A percentile compares a stretch with the other conserved stretches of the same genome.
Evolutionary conservation across 2,113 vertebrate genomes (phyloP).

Genomic region (Rhynchomys soricoides): DNA sequence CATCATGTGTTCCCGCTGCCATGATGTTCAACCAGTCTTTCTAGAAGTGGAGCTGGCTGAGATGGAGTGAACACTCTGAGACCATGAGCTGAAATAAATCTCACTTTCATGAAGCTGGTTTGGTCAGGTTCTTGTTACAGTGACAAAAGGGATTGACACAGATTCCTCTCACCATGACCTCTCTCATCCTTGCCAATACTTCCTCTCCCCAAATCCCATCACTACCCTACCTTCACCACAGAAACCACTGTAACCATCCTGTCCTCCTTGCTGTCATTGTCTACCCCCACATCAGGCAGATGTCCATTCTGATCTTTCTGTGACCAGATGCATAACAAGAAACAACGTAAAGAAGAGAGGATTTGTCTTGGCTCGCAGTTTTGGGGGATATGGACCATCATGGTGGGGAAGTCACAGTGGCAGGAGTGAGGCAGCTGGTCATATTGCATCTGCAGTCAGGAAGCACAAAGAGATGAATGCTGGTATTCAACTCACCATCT

Average conservation of each 20-base stretch:
- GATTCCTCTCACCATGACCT: too few species aligned
- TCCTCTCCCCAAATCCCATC: background rate
- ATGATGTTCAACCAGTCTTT: background rate
- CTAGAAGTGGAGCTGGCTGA: background rate
- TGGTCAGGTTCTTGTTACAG: background rate
- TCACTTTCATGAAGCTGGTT: background rate
- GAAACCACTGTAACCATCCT: background rate
- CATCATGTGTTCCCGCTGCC: too few species aligned
- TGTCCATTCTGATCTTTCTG: background rate
- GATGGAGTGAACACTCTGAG: background rate
- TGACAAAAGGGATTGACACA: background rate
- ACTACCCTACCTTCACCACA: too few species aligned
- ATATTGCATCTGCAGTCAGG: background rate
- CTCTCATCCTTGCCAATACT: background rate
- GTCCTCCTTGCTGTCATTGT: too few species aligned
- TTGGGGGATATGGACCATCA: background rate
- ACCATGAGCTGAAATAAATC: background rate
- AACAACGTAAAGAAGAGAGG: background rate
- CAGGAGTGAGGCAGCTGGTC: background rate
- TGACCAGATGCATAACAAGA: background rate
- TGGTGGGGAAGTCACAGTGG: background rate
- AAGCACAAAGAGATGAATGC: background rate
- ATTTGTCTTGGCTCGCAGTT: background rate
- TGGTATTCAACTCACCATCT: background rate
- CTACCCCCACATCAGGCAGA: too few species aligned